Base-by-base conservation (phyloP, 2,888 invertebrate species). In the Agonopterix heracliana region DNA sequence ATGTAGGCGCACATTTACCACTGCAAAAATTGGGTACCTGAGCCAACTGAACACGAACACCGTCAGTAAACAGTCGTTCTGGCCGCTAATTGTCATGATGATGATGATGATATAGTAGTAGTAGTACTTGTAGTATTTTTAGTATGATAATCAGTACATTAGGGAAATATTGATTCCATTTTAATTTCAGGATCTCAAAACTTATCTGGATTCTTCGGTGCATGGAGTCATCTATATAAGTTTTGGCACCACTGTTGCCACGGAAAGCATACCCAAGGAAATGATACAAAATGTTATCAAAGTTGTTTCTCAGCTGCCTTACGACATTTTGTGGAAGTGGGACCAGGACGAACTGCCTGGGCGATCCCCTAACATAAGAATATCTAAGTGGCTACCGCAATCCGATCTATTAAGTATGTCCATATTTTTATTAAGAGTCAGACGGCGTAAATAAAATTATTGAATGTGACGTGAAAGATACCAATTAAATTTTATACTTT, bases 291-390 rank as follows among this genome's bases (percentile, higher is more conserved):
- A 59, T 9, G 46, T 73, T 0, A 26, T 26, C 26, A 66, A 64
- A n/a, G 81, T 72, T 1, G 77, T 89, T 51, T 71, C 75, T 0
- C 55, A 66, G 44, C 54, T 87, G 26, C 78, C 76, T 2, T 85
- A 86, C 53, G 71, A 78, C 9, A 17, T 47, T 47, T 14, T 36
- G 44, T 41, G 41, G 47, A 47, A 47, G 26, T 47, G 47, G 47
- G 42, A 66, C 74, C 1, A 65, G 54, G 47, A 62, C 70, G 14
- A 57, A 56, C 0, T 42, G 48, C 60, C 60, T 1, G 60, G 63
- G 9, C 50, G 59, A 10, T 67, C 82, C 0, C 49, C 61, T 2
- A 88, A 89, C 51, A 74, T 88, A 0, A 78, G 58, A 51, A 60
- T 79, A 34, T 60, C 57, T 5, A 69, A 69, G 49, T 78, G 73